These are phyloP conservation scores for Heliconius melpomene DNA, from an alignment of 1,140 invertebrate species.

Conservation along the genomic window DNA sequence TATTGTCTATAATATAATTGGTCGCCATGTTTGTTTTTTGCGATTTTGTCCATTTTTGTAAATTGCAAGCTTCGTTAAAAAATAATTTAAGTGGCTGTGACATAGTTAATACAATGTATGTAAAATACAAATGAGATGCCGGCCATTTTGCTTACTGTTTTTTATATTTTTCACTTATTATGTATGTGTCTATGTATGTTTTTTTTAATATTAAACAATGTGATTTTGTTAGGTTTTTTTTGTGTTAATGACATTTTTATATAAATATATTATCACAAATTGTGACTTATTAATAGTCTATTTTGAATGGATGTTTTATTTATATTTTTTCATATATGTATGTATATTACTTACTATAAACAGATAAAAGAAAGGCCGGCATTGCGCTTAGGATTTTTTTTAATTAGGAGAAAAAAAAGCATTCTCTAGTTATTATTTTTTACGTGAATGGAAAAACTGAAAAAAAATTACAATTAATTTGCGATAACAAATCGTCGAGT, in stretches of 20 bases:
- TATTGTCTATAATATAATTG: slow-evolving; percentile 1
- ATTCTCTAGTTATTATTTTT: slow-evolving; percentile 51
- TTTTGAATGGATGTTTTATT: neutral
- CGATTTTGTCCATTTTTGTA: slow-evolving; percentile 47
- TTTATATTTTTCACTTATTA: neutral
- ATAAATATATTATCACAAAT: neutral
- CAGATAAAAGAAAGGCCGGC: slow-evolving; percentile 35
- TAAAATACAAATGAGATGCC: slow-evolving; percentile 45
- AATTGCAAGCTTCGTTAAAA: slow-evolving; percentile 52
- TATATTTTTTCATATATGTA: neutral
- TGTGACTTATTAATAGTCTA: neutral
- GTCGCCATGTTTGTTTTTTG: slow-evolving; percentile 10
- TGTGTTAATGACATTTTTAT: neutral
- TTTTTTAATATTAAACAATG: neutral
- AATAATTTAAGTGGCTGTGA: slow-evolving; percentile 71
- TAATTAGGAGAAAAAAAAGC: slow-evolving; percentile 44
- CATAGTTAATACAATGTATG: slow-evolving; percentile 59
- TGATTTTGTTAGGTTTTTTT: neutral
- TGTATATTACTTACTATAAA: neutral
- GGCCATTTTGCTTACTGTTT: slow-evolving; percentile 29
- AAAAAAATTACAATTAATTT: slow-evolving; percentile 38
- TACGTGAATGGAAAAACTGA: slow-evolving; percentile 40
- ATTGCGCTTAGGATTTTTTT: slow-evolving; percentile 44
- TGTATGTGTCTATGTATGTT: neutral
- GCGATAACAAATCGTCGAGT: slow-evolving; percentile 40